These are phyloP conservation scores for Scaptomyza hsui DNA, from an alignment of 1,140 invertebrate genomes.

Conservation along the genomic window DNA sequence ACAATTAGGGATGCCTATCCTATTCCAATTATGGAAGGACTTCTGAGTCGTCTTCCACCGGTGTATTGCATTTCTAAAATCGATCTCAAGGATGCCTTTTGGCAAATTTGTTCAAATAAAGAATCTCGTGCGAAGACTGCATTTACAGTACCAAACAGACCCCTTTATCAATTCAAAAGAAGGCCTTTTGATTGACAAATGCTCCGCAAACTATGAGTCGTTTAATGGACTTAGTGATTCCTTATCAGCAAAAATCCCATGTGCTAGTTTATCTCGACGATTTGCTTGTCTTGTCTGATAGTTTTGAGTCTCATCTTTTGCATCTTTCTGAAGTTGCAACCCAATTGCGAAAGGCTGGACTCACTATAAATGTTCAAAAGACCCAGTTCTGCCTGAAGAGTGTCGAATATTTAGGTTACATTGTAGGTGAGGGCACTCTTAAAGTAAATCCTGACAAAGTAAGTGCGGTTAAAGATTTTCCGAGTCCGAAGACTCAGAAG, in stretches of 20 bases:
- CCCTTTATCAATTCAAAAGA: too few relatives aligned
- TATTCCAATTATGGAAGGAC: too few relatives aligned
- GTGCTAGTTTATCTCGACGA: background rate
- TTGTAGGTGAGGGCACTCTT: slow-evolving; percentile 6
- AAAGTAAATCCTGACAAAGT: slow-evolving; percentile 1
- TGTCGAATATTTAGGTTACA: slow-evolving; percentile 1
- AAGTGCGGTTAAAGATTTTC: background rate
- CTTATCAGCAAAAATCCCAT: background rate
- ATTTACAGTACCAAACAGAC: too few relatives aligned
- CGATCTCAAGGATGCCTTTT: too few relatives aligned
- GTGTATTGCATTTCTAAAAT: too few relatives aligned
- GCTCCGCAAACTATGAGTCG: slow-evolving; percentile 1
- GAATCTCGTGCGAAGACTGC: too few relatives aligned
- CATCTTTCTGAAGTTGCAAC: background rate
- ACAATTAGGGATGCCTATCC: too few relatives aligned
- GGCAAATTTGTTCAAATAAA: too few relatives aligned
- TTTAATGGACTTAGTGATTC: background rate
- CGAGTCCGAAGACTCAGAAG: background rate
- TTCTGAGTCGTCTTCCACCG: too few relatives aligned
- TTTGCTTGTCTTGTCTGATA: background rate
- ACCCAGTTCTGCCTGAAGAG: background rate
- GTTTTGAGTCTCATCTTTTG: background rate
- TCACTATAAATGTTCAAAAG: slow-evolving; percentile 1
- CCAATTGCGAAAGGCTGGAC: background rate
- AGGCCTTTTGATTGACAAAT: too few relatives aligned